A percentile compares a stretch with the other conserved stretches of the same genome.
These are phyloP conservation scores for Thunnus maccoyii DNA, from an alignment of 2,113 vertebrate genomes.

Conservation along the genomic window DNA sequence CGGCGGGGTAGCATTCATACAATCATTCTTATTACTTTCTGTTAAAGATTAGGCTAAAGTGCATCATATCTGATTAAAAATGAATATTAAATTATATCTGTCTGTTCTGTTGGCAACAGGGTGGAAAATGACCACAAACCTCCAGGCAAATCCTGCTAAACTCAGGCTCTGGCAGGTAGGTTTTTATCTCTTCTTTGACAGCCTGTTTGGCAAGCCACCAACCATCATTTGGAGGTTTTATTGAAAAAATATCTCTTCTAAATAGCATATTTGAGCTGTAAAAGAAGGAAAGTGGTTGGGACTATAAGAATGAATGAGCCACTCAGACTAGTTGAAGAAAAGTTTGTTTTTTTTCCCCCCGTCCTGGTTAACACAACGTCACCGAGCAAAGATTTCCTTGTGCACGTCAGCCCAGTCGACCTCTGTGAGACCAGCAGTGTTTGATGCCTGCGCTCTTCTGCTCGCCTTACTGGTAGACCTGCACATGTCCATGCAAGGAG, in stretches of 20 bases:
- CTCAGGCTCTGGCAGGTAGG: neutral
- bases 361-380: neutral
- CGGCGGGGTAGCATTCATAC: neutral
- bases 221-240: neutral
- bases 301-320: conserved; percentile 40
- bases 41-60: conserved; percentile 58
- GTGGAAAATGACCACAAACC: conserved; percentile 5
- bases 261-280: neutral
- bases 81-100: neutral
- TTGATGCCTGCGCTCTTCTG: neutral
- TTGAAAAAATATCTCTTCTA: neutral
- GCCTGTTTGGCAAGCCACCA: neutral
- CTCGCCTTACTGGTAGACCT: conserved; percentile 67
- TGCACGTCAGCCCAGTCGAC: neutral
- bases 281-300: conserved; percentile 20
- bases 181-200: neutral
- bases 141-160: neutral
- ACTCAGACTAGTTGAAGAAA: conserved; percentile 27
- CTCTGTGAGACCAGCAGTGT: neutral
- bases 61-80: conserved; percentile 34
- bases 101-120: conserved; percentile 19
- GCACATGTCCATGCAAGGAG: conserved; percentile 85
- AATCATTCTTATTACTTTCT: conserved; percentile 20
- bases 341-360: neutral
- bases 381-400: conserved; percentile 4